Conservation (phyloP, 2,888 invertebrate genomes). For the Mimumesa dahlbomi region DNA sequence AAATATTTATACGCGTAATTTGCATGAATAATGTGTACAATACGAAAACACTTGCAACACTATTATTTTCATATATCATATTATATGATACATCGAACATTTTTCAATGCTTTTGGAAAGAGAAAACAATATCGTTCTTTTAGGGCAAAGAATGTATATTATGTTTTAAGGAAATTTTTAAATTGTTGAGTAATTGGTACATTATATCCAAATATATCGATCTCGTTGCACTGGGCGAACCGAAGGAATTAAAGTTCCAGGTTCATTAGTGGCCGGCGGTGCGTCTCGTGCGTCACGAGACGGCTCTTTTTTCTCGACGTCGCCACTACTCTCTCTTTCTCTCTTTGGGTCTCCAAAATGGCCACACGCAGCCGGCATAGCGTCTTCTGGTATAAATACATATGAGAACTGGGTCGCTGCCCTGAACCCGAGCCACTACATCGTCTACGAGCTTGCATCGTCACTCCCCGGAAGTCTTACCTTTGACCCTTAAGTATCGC, state of each 20-base stretch:
- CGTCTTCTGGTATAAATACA: conserved; percentile 75
- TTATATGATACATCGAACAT: too few relatives aligned
- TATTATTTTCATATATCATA: too few relatives aligned
- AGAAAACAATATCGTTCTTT: too few relatives aligned
- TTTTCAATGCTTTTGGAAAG: too few relatives aligned
- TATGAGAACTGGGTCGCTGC: conserved; percentile 73
- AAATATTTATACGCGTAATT: too few relatives aligned
- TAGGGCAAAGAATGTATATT: too few relatives aligned
- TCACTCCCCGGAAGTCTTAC: conserved; percentile 61
- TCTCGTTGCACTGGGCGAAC: background rate
- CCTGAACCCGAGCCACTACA: conserved; percentile 63
- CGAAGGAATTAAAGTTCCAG: conserved; percentile 63
- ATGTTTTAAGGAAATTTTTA: too few relatives aligned
- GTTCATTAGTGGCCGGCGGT: conserved; percentile 60
- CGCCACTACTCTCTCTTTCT: conserved; percentile 22
- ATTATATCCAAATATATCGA: too few relatives aligned
- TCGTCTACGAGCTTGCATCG: conserved; percentile 56
- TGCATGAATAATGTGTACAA: too few relatives aligned
- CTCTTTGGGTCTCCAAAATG: conserved; percentile 57
- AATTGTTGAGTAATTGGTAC: too few relatives aligned
- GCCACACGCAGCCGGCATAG: conserved; percentile 64
- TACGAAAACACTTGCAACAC: too few relatives aligned
- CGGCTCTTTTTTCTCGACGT: conserved; percentile 45
- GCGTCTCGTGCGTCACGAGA: conserved; percentile 70
- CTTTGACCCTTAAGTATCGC: conserved; percentile 52